phyloP scores from a whole-genome alignment of 2,113 vertebrate genomes.

The Prionailurus viverrinus region DNA sequence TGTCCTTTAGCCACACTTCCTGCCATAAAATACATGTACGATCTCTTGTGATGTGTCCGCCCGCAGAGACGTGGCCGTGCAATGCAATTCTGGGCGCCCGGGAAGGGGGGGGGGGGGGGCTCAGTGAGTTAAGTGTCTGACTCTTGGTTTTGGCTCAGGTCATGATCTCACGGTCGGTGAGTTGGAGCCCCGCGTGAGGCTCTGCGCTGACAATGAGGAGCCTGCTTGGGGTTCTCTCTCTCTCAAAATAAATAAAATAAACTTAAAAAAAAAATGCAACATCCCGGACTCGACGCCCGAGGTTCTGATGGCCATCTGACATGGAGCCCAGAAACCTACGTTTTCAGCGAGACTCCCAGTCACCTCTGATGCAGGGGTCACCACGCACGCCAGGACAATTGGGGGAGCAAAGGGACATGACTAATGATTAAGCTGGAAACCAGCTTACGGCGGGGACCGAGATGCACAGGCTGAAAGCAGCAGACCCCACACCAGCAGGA shows the following conservation, averaged over 20 bases:
- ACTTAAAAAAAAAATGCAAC: not conserved
- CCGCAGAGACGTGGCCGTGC: no score
- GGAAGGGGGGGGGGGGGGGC: fast-evolving
- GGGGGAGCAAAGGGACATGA: fast-evolving
- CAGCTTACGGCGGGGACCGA: fast-evolving
- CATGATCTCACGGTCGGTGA: not conserved
- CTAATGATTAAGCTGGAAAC: not conserved
- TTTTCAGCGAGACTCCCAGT: not conserved
- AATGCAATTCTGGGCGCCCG: not conserved
- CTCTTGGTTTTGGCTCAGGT: not conserved
- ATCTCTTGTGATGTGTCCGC: fast-evolving
- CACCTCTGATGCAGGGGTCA: fast-evolving
- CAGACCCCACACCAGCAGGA: fast-evolving
- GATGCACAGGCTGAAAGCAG: fast-evolving
- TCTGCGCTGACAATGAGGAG: not conserved
- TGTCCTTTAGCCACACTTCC: not conserved
- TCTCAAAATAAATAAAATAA: not conserved
- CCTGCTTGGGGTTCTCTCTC: not conserved
- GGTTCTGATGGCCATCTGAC: not conserved
- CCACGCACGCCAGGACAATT: fast-evolving
- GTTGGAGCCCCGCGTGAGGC: not conserved
- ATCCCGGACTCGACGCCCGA: no score
- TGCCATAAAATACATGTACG: fast-evolving
- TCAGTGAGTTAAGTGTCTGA: not conserved
- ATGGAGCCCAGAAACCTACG: not conserved